Evolutionary conservation across 2,797 vertebrate genomes (phyloP).

Genomic region (Nyctibius grandis): DNA sequence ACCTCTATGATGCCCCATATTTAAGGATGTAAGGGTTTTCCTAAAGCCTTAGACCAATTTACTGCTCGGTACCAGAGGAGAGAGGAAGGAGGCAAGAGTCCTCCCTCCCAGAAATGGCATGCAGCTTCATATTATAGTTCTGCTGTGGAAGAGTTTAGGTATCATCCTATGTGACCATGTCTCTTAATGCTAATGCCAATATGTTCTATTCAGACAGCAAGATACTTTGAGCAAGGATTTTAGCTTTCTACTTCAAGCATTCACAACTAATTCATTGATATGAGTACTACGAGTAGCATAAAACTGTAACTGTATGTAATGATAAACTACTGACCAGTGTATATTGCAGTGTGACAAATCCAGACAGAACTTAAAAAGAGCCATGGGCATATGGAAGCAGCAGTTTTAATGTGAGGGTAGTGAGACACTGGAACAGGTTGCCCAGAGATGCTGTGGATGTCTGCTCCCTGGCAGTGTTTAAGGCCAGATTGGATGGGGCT

Average conservation of each 20-base stretch:
- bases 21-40: neutral
- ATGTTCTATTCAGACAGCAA: neutral
- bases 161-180: neutral
- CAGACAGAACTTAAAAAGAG: neutral
- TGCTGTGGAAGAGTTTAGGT: neutral
- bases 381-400: neutral
- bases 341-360: neutral
- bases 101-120: neutral
- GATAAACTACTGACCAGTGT: neutral
- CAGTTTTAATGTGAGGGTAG: too few species aligned
- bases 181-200: neutral
- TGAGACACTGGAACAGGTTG: too few species aligned
- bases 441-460: too few species aligned
- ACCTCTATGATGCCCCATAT: neutral
- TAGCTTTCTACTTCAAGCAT: neutral
- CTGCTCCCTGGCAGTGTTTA: too few species aligned
- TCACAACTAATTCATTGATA: neutral
- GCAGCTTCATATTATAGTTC: neutral
- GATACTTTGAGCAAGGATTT: neutral
- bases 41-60: neutral
- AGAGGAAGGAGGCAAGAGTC: neutral
- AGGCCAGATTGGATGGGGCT: too few species aligned
- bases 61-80: neutral
- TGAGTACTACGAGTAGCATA: neutral
- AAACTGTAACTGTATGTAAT: neutral